phyloP scores from a whole-genome alignment of 1,140 invertebrate species.

The Bathynomus jamesi region DNA sequence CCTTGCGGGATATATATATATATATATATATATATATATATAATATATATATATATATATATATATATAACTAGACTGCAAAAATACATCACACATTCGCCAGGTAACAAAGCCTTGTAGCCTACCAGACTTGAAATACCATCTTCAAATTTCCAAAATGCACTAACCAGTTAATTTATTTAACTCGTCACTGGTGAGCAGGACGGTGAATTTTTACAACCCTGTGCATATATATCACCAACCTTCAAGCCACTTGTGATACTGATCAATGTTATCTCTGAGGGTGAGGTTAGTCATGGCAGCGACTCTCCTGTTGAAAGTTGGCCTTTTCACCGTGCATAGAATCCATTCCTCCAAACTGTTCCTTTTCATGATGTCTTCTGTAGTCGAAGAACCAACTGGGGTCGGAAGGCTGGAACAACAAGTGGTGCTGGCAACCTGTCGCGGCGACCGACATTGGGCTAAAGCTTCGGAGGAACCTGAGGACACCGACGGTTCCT shows the following conservation, averaged over 20 bases:
- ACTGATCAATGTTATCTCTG: not conserved
- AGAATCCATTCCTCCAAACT: not conserved
- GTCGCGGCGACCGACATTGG: too few relatives aligned
- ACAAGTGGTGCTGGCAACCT: too few relatives aligned
- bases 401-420: too few relatives aligned
- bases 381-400: not conserved
- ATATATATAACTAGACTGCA: not conserved
- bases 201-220: too few relatives aligned
- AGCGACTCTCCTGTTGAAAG: not conserved
- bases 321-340: not conserved
- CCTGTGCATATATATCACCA: too few relatives aligned
- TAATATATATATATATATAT: not conserved
- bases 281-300: not conserved
- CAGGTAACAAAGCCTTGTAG: too few relatives aligned
- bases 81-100: not conserved
- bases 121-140: too few relatives aligned
- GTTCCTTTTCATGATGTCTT: not conserved
- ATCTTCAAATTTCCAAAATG: too few relatives aligned
- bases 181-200: too few relatives aligned
- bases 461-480: too few relatives aligned
- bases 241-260: not conserved
- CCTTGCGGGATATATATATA: not conserved
- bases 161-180: too few relatives aligned
- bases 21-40: constrained; percentile 2
- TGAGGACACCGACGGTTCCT: too few relatives aligned